Percentiles rank a stretch among this genome's conserved stretches.
phyloP scores from a whole-genome alignment of 2,113 vertebrate species.

The Planiliza haematocheilus region DNA sequence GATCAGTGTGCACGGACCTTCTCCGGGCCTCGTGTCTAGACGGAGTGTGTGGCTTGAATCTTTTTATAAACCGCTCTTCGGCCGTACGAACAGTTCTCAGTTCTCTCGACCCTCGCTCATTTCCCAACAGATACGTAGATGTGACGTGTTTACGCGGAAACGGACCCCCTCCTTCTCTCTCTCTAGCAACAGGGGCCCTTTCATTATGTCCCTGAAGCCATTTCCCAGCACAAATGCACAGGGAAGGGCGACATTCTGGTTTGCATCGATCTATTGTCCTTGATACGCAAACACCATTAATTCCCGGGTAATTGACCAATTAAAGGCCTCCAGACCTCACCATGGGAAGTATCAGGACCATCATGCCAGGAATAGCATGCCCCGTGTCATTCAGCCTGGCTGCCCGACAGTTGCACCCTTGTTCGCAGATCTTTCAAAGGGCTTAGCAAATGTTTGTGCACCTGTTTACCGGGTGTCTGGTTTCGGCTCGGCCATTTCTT shows the following conservation, averaged over 20 bases:
- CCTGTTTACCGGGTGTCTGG: slow-evolving; percentile 25
- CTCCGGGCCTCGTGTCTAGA: slow-evolving; percentile 3
- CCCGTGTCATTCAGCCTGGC: not conserved
- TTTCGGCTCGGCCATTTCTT: slow-evolving; percentile 3
- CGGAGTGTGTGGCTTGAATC: not conserved
- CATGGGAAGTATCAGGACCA: slow-evolving; percentile 9
- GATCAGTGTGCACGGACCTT: not conserved
- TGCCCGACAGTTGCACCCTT: slow-evolving; percentile 8
- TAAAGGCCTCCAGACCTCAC: not conserved
- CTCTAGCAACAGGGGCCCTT: slow-evolving; percentile 20
- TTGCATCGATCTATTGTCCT: not conserved
- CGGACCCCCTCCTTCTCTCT: not conserved
- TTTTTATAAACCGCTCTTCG: slow-evolving; percentile 4
- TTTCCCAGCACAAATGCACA: slow-evolving; percentile 22
- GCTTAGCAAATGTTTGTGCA: slow-evolving; percentile 27
- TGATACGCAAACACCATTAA: not conserved
- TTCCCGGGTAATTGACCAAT: not conserved
- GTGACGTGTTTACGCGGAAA: slow-evolving; percentile 33
- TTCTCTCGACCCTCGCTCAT: not conserved
- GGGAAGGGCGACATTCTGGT: not conserved
- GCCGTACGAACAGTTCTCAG: not conserved
- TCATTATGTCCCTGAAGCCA: slow-evolving; percentile 11
- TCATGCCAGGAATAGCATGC: slow-evolving; percentile 21
- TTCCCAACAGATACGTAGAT: slow-evolving; percentile 45
- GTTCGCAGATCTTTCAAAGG: slow-evolving; percentile 30